Conservation (phyloP, 2,888 invertebrate genomes). For the Drosophila mayaguana region DNA sequence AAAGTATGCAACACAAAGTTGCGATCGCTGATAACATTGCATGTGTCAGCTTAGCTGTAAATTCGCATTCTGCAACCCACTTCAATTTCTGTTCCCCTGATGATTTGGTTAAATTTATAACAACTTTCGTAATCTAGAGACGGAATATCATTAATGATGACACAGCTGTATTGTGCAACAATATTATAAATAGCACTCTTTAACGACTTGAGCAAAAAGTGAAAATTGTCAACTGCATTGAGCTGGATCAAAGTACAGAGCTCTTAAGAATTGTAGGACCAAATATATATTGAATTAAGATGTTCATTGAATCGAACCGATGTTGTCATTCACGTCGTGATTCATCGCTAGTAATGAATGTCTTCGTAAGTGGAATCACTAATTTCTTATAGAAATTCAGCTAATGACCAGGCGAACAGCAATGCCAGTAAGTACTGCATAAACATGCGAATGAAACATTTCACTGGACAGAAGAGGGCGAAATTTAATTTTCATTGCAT, state of each 20-base stretch:
- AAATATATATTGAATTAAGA: not conserved
- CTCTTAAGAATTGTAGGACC: not conserved
- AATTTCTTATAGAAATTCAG: not conserved
- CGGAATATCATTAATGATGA: not conserved
- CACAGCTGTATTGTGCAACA: too few relatives aligned
- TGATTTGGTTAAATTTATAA: conserved; percentile 1
- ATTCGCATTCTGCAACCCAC: not conserved
- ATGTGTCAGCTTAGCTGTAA: not conserved
- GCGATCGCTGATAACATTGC: not conserved
- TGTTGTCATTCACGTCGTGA: not conserved
- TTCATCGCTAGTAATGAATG: not conserved
- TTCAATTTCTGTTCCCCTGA: not conserved
- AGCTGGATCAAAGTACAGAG: not conserved
- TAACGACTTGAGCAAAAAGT: not conserved
- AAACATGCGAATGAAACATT: not conserved
- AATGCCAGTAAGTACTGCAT: not conserved
- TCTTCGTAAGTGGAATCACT: not conserved
- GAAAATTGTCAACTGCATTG: not conserved
- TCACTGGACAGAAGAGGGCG: not conserved
- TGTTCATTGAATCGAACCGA: not conserved
- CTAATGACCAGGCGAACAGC: not conserved
- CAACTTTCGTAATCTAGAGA: not conserved
- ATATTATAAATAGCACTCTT: not conserved
- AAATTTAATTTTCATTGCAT: not conserved
- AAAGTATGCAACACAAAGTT: not conserved